Evolutionary conservation across 2,113 vertebrate genomes (phyloP), one percentile per base, ranked within the genome.

Genomic region (Paedocypris sp.): DNA sequence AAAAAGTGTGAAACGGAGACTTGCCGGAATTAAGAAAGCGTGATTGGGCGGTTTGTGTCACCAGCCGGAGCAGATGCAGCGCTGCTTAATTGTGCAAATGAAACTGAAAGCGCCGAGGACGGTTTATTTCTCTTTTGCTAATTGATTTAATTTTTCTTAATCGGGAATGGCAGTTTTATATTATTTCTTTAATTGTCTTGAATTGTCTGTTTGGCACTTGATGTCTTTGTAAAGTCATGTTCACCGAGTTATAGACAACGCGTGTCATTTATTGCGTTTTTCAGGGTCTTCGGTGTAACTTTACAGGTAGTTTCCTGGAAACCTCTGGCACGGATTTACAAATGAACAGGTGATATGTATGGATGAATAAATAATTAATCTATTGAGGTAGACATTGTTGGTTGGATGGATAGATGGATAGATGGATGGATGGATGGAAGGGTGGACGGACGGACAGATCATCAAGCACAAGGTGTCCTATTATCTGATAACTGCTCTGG

Each of bases 131-230:
- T 60, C 77, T 75, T 66, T 33, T 68, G 64, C 39, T 80, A 82
- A 83, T 86, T 83, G 81, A 80, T 84, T 84, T 70, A 70, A 76
- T 80, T 82, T 81, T 69, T 79, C 39, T 63, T 72, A 72, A 82
- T 81, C 78, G 75, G 62, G 80, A 82, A 72, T 71, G 67, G 59
- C 71, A 18, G 61, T 52, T 80, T 73, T 59, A 68, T 73, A 76
- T n/a, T n/a, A n/a, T n/a, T n/a, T n/a, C n/a, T n/a, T n/a, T n/a
- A 70, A 60, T 62, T 69, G 56, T 29, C 39, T 53, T 57, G 7
- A 48, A 38, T 32, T 31, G 15, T 57, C 23, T 39, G 46, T 65
- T 69, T 59, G 71, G 72, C 65, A 58, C 72, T 72, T 71, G 15
- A 7, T 41, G 56, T 54, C 74, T 71, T 28, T 68, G 67, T 67